Percentiles rank a stretch among this genome's conserved stretches.
Conservation (phyloP, 2,888 invertebrate species). For the Antheraea yamamai region DNA sequence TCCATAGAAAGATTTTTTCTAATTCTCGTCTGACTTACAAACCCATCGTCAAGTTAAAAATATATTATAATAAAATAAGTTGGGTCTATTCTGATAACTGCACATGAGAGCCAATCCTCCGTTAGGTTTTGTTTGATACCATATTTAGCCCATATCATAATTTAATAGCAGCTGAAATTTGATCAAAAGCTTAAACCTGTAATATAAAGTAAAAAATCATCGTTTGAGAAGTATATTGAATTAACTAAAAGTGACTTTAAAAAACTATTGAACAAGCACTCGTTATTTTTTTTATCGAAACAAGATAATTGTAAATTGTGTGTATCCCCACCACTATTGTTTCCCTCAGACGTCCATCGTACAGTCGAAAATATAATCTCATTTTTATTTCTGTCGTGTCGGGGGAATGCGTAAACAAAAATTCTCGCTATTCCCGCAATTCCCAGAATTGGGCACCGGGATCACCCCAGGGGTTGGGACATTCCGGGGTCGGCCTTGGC, state of each 20-base stretch:
- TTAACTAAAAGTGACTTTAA: background rate
- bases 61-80: no score
- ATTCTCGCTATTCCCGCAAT: conserved; percentile 43
- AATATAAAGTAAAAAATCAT: no score
- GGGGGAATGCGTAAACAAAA: conserved; percentile 61
- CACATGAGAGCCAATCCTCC: no score
- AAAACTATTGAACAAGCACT: background rate
- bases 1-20: no score
- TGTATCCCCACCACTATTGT: conserved; percentile 6
- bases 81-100: no score
- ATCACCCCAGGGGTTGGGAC: conserved; percentile 27
- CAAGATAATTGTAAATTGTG: background rate
- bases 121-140: no score
- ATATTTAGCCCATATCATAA: no score
- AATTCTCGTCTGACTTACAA: no score
- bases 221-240: no score
- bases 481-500: conserved; percentile 32
- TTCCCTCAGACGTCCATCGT: conserved; percentile 28
- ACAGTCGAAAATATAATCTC: conserved; percentile 46
- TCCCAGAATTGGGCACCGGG: conserved; percentile 40
- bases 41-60: no score
- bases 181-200: no score
- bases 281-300: background rate
- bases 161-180: no score
- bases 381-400: conserved; percentile 52